Base-by-base conservation (phyloP, 2,888 invertebrate genomes). In the Melanostoma mellinum region DNA sequence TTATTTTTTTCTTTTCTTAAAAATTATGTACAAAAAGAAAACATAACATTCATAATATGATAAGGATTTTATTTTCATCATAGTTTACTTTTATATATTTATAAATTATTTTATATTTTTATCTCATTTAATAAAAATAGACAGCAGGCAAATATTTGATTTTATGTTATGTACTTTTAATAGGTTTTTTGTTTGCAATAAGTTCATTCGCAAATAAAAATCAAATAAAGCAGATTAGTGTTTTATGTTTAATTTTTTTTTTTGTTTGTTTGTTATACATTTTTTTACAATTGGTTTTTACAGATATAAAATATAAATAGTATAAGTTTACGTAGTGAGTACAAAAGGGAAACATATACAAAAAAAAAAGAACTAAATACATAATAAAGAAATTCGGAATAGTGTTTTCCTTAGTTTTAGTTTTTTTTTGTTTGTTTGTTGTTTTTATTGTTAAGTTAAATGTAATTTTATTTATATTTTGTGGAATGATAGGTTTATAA, bases 1-100 rank as follows among this genome's bases (percentile, higher is more conserved):
- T 69, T 68, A 48, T 20, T 52, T 52, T 40, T 32, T 8, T n/a
- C n/a, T 52, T 32, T 75, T 53, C 79, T 84, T 79, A 79, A 75
- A 69, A 79, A 75, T 75, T 84, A 84, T 84, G 79, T 84, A 84
- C 84, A 84, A 79, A 84, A 84, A 82, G 63, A 73, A 82, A 82
- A 84, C 75, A 65, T 78, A 84, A 84, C 84, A 84, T 84, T 79
- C 61, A 84, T 84, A 79, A 71, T 20, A 20, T 84, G 79, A 84
- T 74, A 84, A 65, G 71, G 79, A 84, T 84, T 74, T 71, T 71
- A 61, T 72, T 56, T 46, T 50, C 56, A 36, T 52, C 58, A 53
- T 30, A 65, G 8, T 71, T 42, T 40, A 46, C 67, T 58, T 58
- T 78, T 78, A 67, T 67, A 65, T 80, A 69, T 73, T 78, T 77